A percentile compares a stretch with the other conserved stretches of the same genome.
Conservation (phyloP, 2,888 invertebrate species). For the Drosophila borborema region DNA sequence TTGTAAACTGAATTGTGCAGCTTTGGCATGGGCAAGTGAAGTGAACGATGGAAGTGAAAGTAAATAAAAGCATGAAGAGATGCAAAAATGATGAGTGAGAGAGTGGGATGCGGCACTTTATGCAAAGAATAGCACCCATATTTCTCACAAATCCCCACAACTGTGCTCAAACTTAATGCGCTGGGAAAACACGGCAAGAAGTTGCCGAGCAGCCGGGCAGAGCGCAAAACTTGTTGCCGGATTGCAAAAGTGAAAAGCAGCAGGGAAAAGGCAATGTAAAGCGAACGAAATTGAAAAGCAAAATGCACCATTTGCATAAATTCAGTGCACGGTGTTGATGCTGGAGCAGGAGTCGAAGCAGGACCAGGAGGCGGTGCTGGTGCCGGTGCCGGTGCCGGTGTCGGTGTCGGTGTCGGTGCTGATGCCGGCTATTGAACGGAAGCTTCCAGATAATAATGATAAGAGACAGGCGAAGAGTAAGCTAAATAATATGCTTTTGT, state of each 20-base stretch:
- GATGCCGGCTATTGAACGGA: slow-evolving; percentile 65
- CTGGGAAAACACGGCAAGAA: slow-evolving; percentile 68
- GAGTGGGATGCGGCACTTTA: slow-evolving; percentile 52
- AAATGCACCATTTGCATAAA: slow-evolving; percentile 80
- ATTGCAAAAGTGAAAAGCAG: slow-evolving; percentile 19
- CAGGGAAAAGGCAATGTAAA: slow-evolving; percentile 45
- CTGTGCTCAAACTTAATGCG: slow-evolving; percentile 62
- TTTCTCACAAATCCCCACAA: slow-evolving; percentile 66
- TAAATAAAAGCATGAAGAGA: slow-evolving; percentile 55
- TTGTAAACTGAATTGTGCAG: slow-evolving; percentile 60
- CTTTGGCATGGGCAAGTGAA: slow-evolving; percentile 60
- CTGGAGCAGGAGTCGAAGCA: neutral
- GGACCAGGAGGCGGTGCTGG: neutral
- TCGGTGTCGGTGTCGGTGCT: slow-evolving; percentile 7
- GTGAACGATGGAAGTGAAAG: slow-evolving; percentile 70
- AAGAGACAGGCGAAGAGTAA: slow-evolving; percentile 29
- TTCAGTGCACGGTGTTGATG: slow-evolving; percentile 35
- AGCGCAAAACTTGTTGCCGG: slow-evolving; percentile 61
- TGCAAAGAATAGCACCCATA: slow-evolving; percentile 72
- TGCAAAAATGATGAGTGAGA: neutral
- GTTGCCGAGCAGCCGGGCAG: slow-evolving; percentile 48
- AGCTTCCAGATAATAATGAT: slow-evolving; percentile 61
- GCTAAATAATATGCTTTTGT: slow-evolving; percentile 59
- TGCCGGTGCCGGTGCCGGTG: neutral
- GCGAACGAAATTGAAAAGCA: slow-evolving; percentile 75